phyloP scores from a whole-genome alignment of 2,113 vertebrate genomes.

The Otocyon megalotis region DNA sequence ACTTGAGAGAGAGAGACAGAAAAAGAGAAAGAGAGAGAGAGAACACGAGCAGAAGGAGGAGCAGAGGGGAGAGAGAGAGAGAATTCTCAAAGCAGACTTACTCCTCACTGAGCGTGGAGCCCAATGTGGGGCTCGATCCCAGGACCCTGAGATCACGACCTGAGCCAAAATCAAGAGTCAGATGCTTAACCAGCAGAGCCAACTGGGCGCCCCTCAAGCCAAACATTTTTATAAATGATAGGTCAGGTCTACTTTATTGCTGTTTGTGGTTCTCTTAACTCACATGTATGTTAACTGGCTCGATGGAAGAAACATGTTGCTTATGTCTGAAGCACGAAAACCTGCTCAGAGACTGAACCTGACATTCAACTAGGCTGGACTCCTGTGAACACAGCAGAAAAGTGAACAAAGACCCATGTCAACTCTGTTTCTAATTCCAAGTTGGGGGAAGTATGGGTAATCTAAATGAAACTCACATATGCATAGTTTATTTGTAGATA shows the following conservation, averaged over 20 bases:
- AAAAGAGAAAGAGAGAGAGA: neutral
- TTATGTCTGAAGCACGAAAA: neutral
- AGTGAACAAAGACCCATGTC: constrained; percentile 57
- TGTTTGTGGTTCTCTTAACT: neutral
- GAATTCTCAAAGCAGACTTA: neutral
- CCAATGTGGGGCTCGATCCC: neutral
- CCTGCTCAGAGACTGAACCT: neutral
- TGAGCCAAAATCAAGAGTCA: neutral
- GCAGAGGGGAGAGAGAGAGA: neutral
- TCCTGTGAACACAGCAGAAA: neutral
- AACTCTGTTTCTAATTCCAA: constrained; percentile 78
- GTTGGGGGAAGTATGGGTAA: constrained; percentile 71
- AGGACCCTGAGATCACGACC: neutral
- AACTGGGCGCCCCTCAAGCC: neutral
- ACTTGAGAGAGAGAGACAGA: neutral
- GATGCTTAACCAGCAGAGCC: neutral
- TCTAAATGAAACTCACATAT: constrained; percentile 79
- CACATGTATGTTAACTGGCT: neutral
- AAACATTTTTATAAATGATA: neutral
- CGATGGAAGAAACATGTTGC: neutral
- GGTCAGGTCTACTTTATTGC: neutral
- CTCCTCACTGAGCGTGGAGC: neutral
- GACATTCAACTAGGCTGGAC: neutral
- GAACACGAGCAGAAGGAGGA: neutral
- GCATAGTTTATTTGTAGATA: constrained; percentile 80